These are phyloP conservation scores for Chiridota heheva DNA, from an alignment of 35 echinoderm and acorn worm genomes.

Conservation along the genomic window DNA sequence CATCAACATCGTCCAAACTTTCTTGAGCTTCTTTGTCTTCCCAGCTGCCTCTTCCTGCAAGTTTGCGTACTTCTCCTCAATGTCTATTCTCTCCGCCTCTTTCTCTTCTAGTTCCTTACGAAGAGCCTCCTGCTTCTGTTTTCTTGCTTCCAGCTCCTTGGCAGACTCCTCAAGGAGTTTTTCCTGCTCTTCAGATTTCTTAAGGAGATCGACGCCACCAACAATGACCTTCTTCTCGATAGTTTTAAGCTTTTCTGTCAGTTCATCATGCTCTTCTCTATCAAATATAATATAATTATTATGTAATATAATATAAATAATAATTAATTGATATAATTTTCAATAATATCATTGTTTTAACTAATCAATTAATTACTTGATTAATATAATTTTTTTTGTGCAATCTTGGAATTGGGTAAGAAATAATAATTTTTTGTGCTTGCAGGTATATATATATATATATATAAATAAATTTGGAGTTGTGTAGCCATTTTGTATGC, in stretches of 20 bases:
- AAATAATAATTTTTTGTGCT: too few relatives aligned
- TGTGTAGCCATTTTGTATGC: too few relatives aligned
- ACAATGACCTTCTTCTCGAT: constrained; percentile 96
- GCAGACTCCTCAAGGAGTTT: constrained; percentile 87
- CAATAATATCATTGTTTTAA: too few relatives aligned
- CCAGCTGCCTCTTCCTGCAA: constrained; percentile 95
- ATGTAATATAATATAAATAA: too few relatives aligned
- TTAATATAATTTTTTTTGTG: too few relatives aligned
- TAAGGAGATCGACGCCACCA: constrained; percentile 82
- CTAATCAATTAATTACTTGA: too few relatives aligned
- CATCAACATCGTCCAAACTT: constrained; percentile 96
- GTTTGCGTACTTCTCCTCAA: constrained; percentile 92
- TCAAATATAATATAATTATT: constrained; percentile 13
- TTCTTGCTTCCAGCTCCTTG: constrained; percentile 64
- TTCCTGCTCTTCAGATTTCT: constrained; percentile 90
- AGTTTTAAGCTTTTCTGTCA: constrained; percentile 83
- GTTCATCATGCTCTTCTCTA: constrained; percentile 89
- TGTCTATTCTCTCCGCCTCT: constrained; percentile 87
- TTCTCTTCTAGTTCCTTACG: constrained; percentile 86
- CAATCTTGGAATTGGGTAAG: too few relatives aligned
- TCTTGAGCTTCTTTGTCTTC: constrained; percentile 98
- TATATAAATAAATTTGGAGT: too few relatives aligned
- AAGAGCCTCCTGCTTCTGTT: constrained; percentile 79
- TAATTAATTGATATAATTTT: too few relatives aligned
- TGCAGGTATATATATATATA: too few relatives aligned